Conservation (phyloP, 2,797 vertebrate species). For the Danio aesculapii region DNA sequence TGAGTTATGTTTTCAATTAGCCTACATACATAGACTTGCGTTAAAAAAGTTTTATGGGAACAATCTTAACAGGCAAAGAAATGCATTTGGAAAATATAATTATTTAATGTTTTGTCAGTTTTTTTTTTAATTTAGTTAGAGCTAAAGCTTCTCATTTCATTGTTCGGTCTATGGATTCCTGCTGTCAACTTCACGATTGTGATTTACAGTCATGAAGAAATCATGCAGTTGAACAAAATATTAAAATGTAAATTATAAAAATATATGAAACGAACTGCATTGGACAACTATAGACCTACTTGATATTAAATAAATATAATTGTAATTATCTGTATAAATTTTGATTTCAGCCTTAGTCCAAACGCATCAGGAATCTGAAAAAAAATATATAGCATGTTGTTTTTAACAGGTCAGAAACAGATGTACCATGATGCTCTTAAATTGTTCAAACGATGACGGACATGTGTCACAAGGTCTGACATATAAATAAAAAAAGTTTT, state of each 20-base stretch:
- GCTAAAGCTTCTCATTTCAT: not conserved
- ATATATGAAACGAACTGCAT: not conserved
- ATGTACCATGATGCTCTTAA: not conserved
- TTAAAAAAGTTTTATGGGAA: not conserved
- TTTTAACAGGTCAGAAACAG: slow-evolving; percentile 27
- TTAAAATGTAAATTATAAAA: not conserved
- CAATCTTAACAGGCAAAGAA: not conserved
- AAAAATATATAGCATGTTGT: not conserved
- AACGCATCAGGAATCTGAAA: not conserved
- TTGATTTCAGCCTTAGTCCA: not conserved
- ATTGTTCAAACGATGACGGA: slow-evolving; percentile 13
- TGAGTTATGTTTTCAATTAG: slow-evolving; percentile 25
- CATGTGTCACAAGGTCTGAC: slow-evolving; percentile 4
- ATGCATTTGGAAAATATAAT: not conserved
- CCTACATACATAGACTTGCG: not conserved
- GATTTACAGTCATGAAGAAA: not conserved
- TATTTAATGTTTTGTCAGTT: not conserved
- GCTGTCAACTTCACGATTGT: no score
- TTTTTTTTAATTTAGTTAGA: not conserved
- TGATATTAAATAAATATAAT: slow-evolving; percentile 9
- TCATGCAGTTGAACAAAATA: not conserved
- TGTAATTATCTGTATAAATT: not conserved
- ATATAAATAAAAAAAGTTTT: slow-evolving; percentile 4
- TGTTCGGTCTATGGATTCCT: not conserved
- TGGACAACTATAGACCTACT: not conserved